phyloP scores from a whole-genome alignment of 2,113 vertebrate species.

The Neopipo cinnamomea region DNA sequence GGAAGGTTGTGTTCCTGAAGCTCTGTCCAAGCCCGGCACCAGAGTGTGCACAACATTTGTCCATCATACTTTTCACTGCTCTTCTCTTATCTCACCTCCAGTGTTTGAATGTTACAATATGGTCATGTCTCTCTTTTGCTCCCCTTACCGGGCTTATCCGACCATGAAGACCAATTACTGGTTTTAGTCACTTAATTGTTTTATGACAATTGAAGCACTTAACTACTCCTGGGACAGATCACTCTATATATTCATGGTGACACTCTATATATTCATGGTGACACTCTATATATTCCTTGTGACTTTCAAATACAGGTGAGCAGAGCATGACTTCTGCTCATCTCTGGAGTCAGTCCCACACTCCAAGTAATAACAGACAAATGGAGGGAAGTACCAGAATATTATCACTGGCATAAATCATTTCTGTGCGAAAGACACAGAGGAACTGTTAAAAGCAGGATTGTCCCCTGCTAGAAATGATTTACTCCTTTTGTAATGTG shows the following conservation, averaged over 20 bases:
- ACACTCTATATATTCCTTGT: background rate
- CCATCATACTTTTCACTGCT: background rate
- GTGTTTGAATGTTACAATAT: background rate
- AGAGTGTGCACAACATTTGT: background rate
- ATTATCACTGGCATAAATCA: background rate
- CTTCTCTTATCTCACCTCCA: background rate
- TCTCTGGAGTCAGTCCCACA: background rate
- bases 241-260: background rate
- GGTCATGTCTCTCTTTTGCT: background rate
- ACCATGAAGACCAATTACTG: conserved; percentile 7
- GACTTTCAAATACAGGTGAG: conserved; percentile 15
- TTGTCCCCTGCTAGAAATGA: background rate
- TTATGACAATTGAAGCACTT: background rate
- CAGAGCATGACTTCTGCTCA: background rate
- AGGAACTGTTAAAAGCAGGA: background rate
- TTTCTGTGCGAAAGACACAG: background rate
- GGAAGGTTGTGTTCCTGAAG: background rate
- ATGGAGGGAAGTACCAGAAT: background rate
- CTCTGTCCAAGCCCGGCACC: background rate
- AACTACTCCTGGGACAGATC: background rate
- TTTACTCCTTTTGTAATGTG: background rate
- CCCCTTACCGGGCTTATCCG: background rate
- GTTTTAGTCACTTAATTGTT: conserved; percentile 26
- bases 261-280: background rate
- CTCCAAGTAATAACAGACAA: background rate